phyloP scores from a whole-genome alignment of 2,797 vertebrate genomes.

The Sebastes diaconus region DNA sequence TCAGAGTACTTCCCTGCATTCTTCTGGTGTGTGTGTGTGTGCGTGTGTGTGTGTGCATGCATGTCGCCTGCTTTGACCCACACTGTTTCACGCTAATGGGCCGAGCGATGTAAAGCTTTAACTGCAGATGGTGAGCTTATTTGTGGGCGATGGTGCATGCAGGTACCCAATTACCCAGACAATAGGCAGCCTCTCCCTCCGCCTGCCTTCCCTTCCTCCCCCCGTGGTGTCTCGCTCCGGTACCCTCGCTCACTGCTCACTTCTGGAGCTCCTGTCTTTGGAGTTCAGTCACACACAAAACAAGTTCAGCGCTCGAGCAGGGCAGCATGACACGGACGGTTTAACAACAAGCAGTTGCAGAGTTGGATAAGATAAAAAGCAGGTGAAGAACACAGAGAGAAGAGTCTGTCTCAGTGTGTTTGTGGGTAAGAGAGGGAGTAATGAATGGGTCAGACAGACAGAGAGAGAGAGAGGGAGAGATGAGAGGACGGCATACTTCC shows the following conservation, averaged over 20 bases:
- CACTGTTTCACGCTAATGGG: not conserved
- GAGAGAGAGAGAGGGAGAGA: too few species aligned
- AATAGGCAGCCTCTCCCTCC: not conserved
- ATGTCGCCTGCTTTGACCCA: not conserved
- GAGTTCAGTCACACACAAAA: not conserved
- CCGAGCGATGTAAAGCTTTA: not conserved
- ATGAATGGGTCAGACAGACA: not conserved
- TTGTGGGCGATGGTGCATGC: slow-evolving; percentile 14
- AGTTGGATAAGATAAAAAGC: not conserved
- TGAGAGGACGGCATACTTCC: too few species aligned
- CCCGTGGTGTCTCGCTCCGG: not conserved
- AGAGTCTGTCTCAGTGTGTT: not conserved
- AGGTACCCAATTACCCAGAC: slow-evolving; percentile 13
- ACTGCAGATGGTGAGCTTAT: not conserved
- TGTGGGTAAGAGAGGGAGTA: not conserved
- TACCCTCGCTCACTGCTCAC: not conserved
- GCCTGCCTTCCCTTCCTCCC: not conserved
- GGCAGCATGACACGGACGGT: not conserved
- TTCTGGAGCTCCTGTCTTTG: not conserved
- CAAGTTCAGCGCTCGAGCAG: not conserved
- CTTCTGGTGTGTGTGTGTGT: not conserved
- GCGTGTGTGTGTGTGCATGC: not conserved
- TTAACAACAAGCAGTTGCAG: not conserved
- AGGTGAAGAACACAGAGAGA: not conserved
- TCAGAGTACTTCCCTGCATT: not conserved